These are phyloP conservation scores for Montifringilla adamsi DNA, from an alignment of 2,113 vertebrate genomes.

Conservation along the genomic window DNA sequence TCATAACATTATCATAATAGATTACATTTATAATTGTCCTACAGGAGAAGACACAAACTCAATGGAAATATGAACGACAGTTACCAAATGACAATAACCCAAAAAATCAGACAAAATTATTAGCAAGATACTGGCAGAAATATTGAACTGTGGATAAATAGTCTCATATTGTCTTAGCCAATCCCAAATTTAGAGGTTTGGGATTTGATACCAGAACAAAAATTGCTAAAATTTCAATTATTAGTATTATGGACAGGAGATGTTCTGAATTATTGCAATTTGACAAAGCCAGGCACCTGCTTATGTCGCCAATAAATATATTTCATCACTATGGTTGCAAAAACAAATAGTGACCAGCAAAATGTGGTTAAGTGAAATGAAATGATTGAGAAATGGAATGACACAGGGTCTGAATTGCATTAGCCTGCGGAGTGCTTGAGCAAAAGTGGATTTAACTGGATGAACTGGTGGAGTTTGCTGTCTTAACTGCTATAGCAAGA, in stretches of 20 bases:
- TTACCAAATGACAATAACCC: background rate
- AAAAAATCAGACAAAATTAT: background rate
- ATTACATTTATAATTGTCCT: background rate
- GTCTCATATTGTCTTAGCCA: background rate
- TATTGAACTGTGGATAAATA: background rate
- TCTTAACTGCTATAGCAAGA: background rate
- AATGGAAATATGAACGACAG: background rate
- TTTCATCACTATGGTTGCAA: conserved; percentile 45
- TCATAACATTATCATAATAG: background rate
- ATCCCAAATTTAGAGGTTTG: background rate
- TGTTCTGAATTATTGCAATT: background rate
- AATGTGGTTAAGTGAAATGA: conserved; percentile 37
- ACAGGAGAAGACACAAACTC: background rate
- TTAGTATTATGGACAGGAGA: background rate
- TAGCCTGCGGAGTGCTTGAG: background rate
- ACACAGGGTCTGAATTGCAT: conserved; percentile 24
- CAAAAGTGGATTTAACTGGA: conserved; percentile 39
- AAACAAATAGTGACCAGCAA: conserved; percentile 21
- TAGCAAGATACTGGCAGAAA: background rate
- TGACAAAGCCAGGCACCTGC: conserved; percentile 36
- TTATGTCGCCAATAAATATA: conserved; percentile 3
- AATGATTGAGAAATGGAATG: conserved; percentile 48
- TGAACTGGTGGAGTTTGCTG: background rate
- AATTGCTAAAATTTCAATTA: background rate
- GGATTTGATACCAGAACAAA: background rate